Evolutionary conservation across 2,797 vertebrate species (phyloP).

Genomic region (Eidolon dupreanum): DNA sequence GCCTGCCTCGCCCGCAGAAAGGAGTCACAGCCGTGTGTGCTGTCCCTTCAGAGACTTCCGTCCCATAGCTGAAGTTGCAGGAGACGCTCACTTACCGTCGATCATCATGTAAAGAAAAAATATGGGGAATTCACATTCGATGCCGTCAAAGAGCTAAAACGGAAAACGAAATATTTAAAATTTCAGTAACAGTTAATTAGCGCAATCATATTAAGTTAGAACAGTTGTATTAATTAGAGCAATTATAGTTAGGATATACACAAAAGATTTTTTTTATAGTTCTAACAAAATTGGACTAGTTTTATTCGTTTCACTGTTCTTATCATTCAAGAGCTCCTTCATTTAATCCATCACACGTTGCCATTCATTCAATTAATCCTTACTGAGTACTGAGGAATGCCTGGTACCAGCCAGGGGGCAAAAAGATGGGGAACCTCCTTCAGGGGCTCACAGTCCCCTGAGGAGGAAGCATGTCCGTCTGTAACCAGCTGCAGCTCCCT

Average conservation of each 20-base stretch:
- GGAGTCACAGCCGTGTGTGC: not conserved
- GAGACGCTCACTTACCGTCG: slow-evolving; percentile 92
- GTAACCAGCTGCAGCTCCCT: not conserved
- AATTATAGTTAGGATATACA: not conserved
- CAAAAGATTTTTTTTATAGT: not conserved
- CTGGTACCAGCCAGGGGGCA: not conserved
- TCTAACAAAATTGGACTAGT: not conserved
- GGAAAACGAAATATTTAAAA: slow-evolving; percentile 69
- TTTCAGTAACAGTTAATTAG: not conserved
- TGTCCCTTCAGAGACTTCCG: slow-evolving; percentile 18
- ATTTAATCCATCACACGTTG: not conserved
- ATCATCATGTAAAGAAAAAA: slow-evolving; percentile 99
- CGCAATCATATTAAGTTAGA: not conserved
- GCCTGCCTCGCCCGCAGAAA: not conserved
- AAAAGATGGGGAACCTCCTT: not conserved
- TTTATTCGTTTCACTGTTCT: not conserved
- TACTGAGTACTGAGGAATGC: not conserved
- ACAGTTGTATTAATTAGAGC: not conserved
- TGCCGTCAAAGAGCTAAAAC: slow-evolving; percentile 97
- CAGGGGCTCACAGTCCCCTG: not conserved
- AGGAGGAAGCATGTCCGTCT: not conserved
- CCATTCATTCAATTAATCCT: not conserved
- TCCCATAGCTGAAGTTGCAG: not conserved
- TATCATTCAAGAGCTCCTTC: not conserved
- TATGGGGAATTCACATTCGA: slow-evolving; percentile 98